Evolutionary conservation across 2,888 invertebrate species (phyloP), one percentile per base, ranked within the genome.

Genomic region (Drosophila fungiperda): DNA sequence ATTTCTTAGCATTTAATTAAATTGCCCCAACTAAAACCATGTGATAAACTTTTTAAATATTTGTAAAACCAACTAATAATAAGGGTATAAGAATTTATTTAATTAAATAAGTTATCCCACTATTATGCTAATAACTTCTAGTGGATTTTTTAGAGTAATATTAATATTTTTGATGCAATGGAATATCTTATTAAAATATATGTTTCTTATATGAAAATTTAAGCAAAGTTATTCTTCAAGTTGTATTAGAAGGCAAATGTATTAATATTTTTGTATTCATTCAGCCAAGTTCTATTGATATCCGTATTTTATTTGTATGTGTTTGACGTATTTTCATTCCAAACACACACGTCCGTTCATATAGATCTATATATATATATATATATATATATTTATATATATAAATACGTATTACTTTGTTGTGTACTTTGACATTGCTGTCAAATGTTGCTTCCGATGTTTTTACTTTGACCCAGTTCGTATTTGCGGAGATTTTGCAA

Each of bases 391-490:
- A 60, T 17, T 17, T 12, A 5, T n/a, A 2, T 40, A 42, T 11
- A 11, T 20, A 20, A 12, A 3, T 42, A 55, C 64, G 59, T 52
- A 52, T 29, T 61, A 29, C 62, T 64, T 66, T 73, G 48, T 49
- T 71, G 58, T 72, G 58, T 71, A 61, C 67, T 77, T 74, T 69
- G 79, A 38, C 76, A 73, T 64, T 53, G 69, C 64, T 76, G 78
- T 72, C 79, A 54, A 54, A 76, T 55, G 49, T 32, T 48, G 54
- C 60, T 66, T 66, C 79, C 73, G 77, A 64, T 48, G 52, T 68
- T 76, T 73, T 71, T 55, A 40, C 70, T 73, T 77, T 85, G 83
- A 73, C 83, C 85, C 77, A 45, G 71, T 57, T 20, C 38, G 45
- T 71, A 78, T 78, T 78, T 75, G 70, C 70, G 53, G 54, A 72